Conservation (phyloP, 2,888 invertebrate species). For the Conchocele bisecta region DNA sequence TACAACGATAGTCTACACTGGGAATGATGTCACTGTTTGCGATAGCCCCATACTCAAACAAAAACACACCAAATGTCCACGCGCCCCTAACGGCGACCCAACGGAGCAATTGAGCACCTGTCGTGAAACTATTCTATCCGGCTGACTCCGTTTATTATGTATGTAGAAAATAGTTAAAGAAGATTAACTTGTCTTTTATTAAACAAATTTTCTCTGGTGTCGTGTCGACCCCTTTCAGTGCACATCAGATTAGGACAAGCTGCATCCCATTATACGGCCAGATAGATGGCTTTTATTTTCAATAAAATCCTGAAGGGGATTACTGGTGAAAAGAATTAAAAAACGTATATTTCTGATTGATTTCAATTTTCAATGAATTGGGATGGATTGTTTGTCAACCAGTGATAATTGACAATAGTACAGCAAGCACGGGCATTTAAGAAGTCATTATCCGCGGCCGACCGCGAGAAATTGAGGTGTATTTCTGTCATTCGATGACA, state of each 20-base stretch:
- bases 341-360: no score
- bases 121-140: slow-evolving; percentile 40
- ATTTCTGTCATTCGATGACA: slow-evolving; percentile 52
- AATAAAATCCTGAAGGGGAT: slow-evolving; percentile 1
- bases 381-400: slow-evolving; percentile 62
- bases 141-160: slow-evolving; percentile 36
- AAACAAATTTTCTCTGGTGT: slow-evolving; percentile 40
- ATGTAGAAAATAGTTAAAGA: slow-evolving; percentile 24
- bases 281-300: slow-evolving; percentile 9
- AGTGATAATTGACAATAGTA: slow-evolving; percentile 52
- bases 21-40: no score
- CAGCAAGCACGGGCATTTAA: slow-evolving; percentile 61
- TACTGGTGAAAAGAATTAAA: no score
- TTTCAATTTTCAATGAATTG: slow-evolving; percentile 6
- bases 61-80: no score
- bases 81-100: no score
- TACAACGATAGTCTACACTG: no score
- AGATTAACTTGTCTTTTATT: slow-evolving; percentile 28
- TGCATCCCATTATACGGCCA: slow-evolving; percentile 34
- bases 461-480: slow-evolving; percentile 55
- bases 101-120: slow-evolving; percentile 40
- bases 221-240: slow-evolving; percentile 51
- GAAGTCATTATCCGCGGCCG: slow-evolving; percentile 59
- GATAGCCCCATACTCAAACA: no score
- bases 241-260: slow-evolving; percentile 50